Percentiles rank a stretch among this genome's conserved stretches.
phyloP scores from a whole-genome alignment of 2,797 vertebrate species.

The Coccyzus lansbergi region DNA sequence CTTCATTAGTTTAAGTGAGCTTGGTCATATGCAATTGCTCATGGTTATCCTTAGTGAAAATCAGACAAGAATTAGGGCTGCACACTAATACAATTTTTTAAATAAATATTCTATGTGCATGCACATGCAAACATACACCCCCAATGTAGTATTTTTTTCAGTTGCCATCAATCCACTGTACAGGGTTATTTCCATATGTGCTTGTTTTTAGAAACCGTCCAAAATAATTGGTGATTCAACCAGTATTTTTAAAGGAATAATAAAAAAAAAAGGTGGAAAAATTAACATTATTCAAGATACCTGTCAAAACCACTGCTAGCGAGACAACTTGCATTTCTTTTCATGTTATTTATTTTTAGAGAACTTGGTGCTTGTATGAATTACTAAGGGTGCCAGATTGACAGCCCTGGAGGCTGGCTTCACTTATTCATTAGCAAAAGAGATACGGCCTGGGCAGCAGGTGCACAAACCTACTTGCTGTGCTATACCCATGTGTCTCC shows the following conservation, averaged over 20 bases:
- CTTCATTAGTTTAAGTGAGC: background rate
- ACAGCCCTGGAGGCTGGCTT: slow-evolving; percentile 38
- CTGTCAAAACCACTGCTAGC: slow-evolving; percentile 4
- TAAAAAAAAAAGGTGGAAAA: background rate
- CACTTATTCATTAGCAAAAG: slow-evolving; percentile 32
- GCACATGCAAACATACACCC: background rate
- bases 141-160: background rate
- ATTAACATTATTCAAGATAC: slow-evolving; percentile 6
- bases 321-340: background rate
- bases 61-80: background rate
- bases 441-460: background rate
- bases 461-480: background rate
- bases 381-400: slow-evolving; percentile 33
- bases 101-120: background rate
- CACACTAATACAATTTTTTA: background rate
- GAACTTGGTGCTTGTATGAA: background rate
- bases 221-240: background rate
- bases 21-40: background rate
- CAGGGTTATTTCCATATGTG: background rate
- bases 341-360: slow-evolving; percentile 41
- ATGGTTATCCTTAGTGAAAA: background rate
- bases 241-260: background rate
- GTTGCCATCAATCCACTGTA: background rate
- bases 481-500: background rate
- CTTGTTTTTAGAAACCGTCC: slow-evolving; percentile 7